These are phyloP conservation scores for Stylophora pistillata DNA, from an alignment of 64 coral and sea anemone genomes.

Conservation along the genomic window DNA sequence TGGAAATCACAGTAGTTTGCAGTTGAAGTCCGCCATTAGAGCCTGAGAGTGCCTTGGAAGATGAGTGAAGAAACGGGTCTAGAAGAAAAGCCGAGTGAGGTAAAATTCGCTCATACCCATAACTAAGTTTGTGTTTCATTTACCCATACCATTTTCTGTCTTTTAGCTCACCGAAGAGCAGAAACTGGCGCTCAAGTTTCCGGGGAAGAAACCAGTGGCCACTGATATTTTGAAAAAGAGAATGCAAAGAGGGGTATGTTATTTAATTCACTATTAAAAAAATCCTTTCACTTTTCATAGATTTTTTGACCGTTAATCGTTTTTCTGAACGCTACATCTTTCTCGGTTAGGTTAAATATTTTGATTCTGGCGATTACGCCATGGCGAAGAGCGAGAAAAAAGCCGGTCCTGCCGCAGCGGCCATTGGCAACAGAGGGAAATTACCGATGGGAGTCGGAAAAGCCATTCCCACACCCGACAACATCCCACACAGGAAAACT, in stretches of 20 bases:
- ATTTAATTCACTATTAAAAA: not conserved
- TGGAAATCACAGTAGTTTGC: not conserved
- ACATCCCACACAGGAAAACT: conserved; percentile 98
- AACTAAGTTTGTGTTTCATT: no score
- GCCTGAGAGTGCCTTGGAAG: not conserved
- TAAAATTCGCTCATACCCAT: not conserved
- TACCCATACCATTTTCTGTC: not conserved
- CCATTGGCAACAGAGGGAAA: conserved; percentile 24
- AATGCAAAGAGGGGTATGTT: conserved; percentile 94
- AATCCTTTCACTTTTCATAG: not conserved
- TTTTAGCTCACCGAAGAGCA: conserved; percentile 84
- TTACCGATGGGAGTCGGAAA: conserved; percentile 74
- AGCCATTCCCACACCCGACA: conserved; percentile 97
- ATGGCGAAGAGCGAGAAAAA: conserved; percentile 98
- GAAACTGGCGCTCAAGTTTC: conserved; percentile 92
- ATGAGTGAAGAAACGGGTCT: conserved; percentile 33
- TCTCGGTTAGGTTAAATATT: conserved; percentile 89
- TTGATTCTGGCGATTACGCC: conserved; percentile 96
- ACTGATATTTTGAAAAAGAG: conserved; percentile 93
- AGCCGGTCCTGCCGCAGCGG: conserved; percentile 47
- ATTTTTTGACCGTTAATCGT: not conserved
- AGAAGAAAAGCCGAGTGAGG: conserved; percentile 31
- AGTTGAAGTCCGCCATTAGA: conserved; percentile 28
- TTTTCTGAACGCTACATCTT: not conserved
- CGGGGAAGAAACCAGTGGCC: conserved; percentile 79